Evolutionary conservation across 1,140 invertebrate genomes (phyloP), one percentile per base, ranked within the genome.

Genomic region (Papilio machaon): DNA sequence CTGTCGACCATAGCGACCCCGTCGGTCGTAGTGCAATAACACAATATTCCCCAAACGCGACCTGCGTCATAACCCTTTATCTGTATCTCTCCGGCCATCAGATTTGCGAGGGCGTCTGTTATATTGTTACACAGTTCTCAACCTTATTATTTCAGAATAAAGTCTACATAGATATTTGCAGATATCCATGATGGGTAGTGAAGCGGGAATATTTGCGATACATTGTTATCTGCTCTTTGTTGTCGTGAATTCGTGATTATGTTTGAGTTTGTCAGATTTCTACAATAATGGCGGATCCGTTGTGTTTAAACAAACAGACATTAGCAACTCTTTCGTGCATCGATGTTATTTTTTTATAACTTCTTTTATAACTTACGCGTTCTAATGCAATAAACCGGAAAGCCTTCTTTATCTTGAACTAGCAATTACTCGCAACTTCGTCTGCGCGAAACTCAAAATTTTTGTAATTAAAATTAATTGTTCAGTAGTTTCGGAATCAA

Each of bases 191-290:
- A 73, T 73, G 82, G 77, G 78, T 76, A 84, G 58, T 76, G 79
- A 83, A 83, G 73, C 82, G 79, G 80, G 74, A 81, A 81, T 89
- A 81, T 87, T 89, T 89, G 84, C 83, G 80, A 82, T 83, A 86
- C 85, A 90, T 90, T 90, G 85, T 88, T 88, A 88, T 86, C 83
- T 85, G 81, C 67, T 77, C 76, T 86, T 88, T 89, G 87, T 85
- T 78, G 83, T 80, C 85, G 82, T 84, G 85, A 87, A 85, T 86
- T 83, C 88, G 91, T 90, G 90, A 88, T 90, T 85, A 86, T 87
- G 85, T 87, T 84, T 84, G 84, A 85, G 85, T 85, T 86, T 84
- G 87, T 88, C 87, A 88, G 88, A 91, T 90, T 87, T 88, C 58
- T 89, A 85, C 85, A 87, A 91, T 87, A 90, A 92, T 85, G 79